phyloP scores from a whole-genome alignment of 2,888 invertebrate species.

The Ditylenchus weischeri region DNA sequence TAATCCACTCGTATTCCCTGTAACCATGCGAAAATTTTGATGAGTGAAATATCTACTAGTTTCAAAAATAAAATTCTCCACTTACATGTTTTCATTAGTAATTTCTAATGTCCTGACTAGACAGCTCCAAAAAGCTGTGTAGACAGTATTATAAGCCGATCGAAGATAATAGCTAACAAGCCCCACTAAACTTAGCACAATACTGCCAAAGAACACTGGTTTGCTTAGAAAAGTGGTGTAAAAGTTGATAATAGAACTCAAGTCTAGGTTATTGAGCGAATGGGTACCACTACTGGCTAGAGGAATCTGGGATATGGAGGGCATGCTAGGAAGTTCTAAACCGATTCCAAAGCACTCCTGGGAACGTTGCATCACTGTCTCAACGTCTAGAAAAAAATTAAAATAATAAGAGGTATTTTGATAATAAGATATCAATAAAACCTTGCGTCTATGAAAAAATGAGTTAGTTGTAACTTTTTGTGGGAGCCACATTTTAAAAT shows the following conservation, averaged over 20 bases:
- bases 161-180: conserved; percentile 1
- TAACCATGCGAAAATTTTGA: background rate
- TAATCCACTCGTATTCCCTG: conserved; percentile 10
- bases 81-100: conserved; percentile 4
- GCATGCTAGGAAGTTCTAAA: background rate
- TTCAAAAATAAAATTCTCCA: too few species aligned
- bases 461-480: too few species aligned
- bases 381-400: too few species aligned
- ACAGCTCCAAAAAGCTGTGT: background rate
- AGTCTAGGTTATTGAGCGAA: background rate
- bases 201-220: conserved; percentile 6
- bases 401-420: too few species aligned
- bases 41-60: too few species aligned
- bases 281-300: background rate
- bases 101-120: background rate
- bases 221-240: background rate
- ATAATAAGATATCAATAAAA: too few species aligned
- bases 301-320: background rate
- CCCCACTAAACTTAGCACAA: background rate
- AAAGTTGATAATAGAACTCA: background rate
- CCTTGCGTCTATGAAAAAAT: too few species aligned
- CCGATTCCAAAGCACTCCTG: too few species aligned
- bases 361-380: too few species aligned
- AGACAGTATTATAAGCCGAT: background rate
- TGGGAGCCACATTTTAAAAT: too few species aligned